phyloP scores from a whole-genome alignment of 2,113 vertebrate species.

The Phocoena sinus region DNA sequence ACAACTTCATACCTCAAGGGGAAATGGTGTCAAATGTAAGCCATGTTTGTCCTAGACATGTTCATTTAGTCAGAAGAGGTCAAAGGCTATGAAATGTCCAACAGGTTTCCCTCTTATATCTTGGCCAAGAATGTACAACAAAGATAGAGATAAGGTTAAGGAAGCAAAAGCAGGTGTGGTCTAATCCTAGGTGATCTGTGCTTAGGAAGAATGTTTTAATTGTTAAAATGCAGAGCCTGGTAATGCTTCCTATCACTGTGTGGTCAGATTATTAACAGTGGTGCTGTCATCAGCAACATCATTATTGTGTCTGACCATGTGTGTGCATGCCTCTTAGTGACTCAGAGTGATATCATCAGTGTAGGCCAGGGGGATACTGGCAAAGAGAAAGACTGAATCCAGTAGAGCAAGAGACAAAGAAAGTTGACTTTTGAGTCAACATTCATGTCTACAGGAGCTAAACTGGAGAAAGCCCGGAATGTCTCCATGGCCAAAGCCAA shows the following conservation, averaged over 20 bases:
- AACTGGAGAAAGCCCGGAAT: constrained; percentile 60
- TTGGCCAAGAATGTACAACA: background rate
- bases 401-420: constrained; percentile 62
- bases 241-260: constrained; percentile 24
- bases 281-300: constrained; percentile 1
- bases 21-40: constrained; percentile 26
- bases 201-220: constrained; percentile 19
- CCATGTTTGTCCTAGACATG: constrained; percentile 13
- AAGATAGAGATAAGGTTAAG: constrained; percentile 22
- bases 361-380: constrained; percentile 45
- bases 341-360: constrained; percentile 25
- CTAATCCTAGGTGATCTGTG: background rate
- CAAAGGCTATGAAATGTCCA: constrained; percentile 8
- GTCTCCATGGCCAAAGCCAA: constrained; percentile 54
- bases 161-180: background rate
- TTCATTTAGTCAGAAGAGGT: constrained; percentile 50
- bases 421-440: constrained; percentile 46
- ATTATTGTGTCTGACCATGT: constrained; percentile 10
- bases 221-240: constrained; percentile 27
- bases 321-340: constrained; percentile 26
- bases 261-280: constrained; percentile 43
- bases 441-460: constrained; percentile 59
- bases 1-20: background rate
- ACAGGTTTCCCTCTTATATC: background rate
- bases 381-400: constrained; percentile 37